Conservation (phyloP, 2,888 invertebrate genomes). For the Drosophila ustulata region DNA sequence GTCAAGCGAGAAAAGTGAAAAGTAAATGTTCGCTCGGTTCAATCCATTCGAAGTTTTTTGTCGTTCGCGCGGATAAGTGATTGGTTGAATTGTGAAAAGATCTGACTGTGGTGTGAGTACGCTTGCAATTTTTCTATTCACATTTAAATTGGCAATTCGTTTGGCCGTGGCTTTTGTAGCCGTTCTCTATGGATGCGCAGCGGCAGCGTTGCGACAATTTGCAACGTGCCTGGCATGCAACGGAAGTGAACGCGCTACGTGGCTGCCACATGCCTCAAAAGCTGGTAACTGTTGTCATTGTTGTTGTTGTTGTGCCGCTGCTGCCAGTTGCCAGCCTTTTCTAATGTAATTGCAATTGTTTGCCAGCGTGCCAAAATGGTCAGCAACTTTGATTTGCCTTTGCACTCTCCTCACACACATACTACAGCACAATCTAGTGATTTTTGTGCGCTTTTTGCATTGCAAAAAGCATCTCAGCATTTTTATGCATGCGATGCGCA, state of each 20-base stretch:
- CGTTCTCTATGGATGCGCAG: conserved; percentile 53
- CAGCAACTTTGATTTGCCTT: conserved; percentile 60
- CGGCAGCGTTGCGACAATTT: conserved; percentile 70
- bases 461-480: conserved; percentile 50
- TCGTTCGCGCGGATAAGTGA: conserved; percentile 66
- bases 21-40: neutral
- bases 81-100: conserved; percentile 73
- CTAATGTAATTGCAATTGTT: conserved; percentile 80
- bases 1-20: neutral
- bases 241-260: conserved; percentile 72
- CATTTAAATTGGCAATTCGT: conserved; percentile 78
- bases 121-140: conserved; percentile 79
- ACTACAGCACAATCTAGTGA: neutral
- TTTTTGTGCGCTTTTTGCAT: conserved; percentile 32
- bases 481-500: conserved; percentile 83
- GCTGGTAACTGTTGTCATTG: conserved; percentile 48
- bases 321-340: conserved; percentile 46
- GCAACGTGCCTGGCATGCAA: conserved; percentile 78
- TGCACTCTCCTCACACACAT: conserved; percentile 27
- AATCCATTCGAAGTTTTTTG: conserved; percentile 8
- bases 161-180: conserved; percentile 69
- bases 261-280: conserved; percentile 56
- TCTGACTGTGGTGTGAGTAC: conserved; percentile 16
- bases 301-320: conserved; percentile 16
- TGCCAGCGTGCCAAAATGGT: conserved; percentile 61